Evolutionary conservation across 1,140 invertebrate genomes (phyloP).

Genomic region (Papilio dardanus): DNA sequence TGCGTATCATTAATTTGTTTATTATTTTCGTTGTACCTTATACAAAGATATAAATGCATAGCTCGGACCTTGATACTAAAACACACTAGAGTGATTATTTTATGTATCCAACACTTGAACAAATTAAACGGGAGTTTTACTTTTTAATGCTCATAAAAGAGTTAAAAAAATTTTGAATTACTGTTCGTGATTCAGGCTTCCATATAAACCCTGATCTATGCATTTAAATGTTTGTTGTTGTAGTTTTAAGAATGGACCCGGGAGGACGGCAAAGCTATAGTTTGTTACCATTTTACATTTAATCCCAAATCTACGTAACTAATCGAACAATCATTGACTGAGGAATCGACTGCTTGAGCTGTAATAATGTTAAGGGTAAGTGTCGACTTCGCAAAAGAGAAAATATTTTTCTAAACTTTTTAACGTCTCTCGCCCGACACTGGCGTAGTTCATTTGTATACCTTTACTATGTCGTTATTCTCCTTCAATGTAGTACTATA

Average conservation of each 20-base stretch:
- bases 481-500: constrained; percentile 46
- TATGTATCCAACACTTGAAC: too few species aligned
- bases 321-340: constrained; percentile 69
- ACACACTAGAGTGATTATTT: background rate
- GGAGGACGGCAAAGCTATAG: constrained; percentile 32
- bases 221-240: background rate
- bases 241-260: constrained; percentile 30
- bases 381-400: constrained; percentile 67
- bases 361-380: constrained; percentile 69
- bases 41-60: constrained; percentile 5
- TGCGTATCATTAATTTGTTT: constrained; percentile 36
- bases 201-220: background rate
- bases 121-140: too few species aligned
- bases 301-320: constrained; percentile 37
- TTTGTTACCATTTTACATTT: constrained; percentile 45
- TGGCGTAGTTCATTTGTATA: constrained; percentile 61
- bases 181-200: background rate
- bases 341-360: constrained; percentile 72
- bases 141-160: background rate
- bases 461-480: constrained; percentile 66
- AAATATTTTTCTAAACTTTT: constrained; percentile 82
- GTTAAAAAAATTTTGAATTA: background rate
- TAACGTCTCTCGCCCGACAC: constrained; percentile 67
- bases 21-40: constrained; percentile 33
- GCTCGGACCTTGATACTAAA: background rate